A percentile compares a stretch with the other conserved stretches of the same genome.
These are phyloP conservation scores for Drosophila lini DNA, from an alignment of 1,140 invertebrate genomes.

Conservation along the genomic window DNA sequence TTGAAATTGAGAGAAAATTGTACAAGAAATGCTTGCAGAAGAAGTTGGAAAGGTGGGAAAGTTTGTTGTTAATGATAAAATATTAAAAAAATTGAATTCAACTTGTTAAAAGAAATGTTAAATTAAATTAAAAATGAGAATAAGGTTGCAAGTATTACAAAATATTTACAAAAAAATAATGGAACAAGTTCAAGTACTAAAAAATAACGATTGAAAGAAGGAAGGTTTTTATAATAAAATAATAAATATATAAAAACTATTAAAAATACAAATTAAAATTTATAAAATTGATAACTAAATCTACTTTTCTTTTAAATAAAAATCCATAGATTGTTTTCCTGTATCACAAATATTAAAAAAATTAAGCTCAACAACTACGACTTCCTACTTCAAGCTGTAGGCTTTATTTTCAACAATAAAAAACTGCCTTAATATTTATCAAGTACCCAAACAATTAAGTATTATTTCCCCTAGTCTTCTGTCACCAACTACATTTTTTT, in stretches of 20 bases:
- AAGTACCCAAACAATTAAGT: neutral
- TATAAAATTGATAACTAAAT: too few relatives aligned
- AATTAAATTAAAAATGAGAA: neutral
- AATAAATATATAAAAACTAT: too few relatives aligned
- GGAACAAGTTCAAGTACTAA: neutral
- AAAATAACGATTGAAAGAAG: too few relatives aligned
- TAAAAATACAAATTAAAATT: too few relatives aligned
- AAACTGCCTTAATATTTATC: too few relatives aligned
- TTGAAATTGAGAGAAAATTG: constrained; percentile 27
- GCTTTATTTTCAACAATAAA: neutral
- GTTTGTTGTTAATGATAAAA: neutral
- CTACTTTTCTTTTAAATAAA: neutral
- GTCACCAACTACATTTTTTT: constrained; percentile 14
- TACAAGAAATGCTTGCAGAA: neutral
- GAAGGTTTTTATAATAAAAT: too few relatives aligned
- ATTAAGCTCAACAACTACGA: neutral
- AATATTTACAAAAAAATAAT: neutral
- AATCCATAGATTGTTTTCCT: neutral
- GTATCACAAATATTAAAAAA: neutral
- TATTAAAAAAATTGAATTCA: neutral
- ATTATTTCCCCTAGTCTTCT: neutral
- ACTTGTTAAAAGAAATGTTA: neutral
- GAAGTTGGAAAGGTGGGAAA: neutral
- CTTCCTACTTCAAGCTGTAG: neutral
- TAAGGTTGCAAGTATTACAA: neutral